Evolutionary conservation across 2,888 invertebrate species (phyloP), one percentile per base, ranked within the genome.

Genomic region (Pollenia angustigena): DNA sequence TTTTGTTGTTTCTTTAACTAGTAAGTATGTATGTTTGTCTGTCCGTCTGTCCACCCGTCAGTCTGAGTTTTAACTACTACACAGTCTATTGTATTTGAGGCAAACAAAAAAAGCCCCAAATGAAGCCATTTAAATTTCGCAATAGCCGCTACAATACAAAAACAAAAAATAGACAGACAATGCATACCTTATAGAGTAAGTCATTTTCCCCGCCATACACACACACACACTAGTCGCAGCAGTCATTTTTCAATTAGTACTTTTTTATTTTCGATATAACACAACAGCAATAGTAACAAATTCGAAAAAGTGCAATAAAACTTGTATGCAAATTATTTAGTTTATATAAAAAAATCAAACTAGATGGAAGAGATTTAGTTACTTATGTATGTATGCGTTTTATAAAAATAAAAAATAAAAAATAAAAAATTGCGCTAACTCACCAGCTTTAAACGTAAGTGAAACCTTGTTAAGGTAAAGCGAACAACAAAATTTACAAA

Each of bases 41-140:
- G 16, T 64, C 23, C 23, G 44, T 80, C 12, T 69, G 16, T 64
- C 23, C 23, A 7, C 44, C 46, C 16, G 23, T 72, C 10, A 18
- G 18, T 58, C 44, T 18, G 6, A 44, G 44, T 16, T 18, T 44
- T 18, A 44, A 66, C 54, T 56, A 18, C 16, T 40, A 16, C 11
- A 40, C 40, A 62, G 50, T 56, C 32, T 58, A 42, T 69, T 80
- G 40, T 66, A 16, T 66, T 32, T 11, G 16, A 60, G 48, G 40
- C 23, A 23, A 23, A 16, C 50, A 66, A 62, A 32, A 12, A 69
- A 54, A 11, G 48, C 60, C 32, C 52, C 69, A 80, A 85, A 75
- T 75, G 85, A 85, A 85, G 75, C 85, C 85, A 85, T 85, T 85
- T 80, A 80, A 79, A 80, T 85, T 80, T 85, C 56, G 60, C 85